Base-by-base conservation (phyloP, 2,888 invertebrate species). In the Strigamia crassipes region DNA sequence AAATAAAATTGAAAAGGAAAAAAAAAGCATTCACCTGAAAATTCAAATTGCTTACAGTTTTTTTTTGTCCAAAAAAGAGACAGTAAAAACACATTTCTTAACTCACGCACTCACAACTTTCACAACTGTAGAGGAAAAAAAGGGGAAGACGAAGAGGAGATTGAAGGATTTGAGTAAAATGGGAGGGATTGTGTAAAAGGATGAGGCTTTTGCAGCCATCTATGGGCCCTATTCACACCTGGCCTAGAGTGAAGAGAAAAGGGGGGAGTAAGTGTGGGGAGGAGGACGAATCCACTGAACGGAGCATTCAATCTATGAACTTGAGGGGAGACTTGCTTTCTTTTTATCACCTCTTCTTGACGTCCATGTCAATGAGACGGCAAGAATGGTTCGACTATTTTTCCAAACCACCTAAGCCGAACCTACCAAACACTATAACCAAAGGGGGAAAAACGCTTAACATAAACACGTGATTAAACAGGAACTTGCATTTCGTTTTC, bases 111-210 rank as follows among this genome's bases (percentile, higher is more conserved):
- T 61, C 61, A 61, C 73, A 31, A 31, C 27, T 15, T 31, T 12
- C 27, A 31, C 27, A 31, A 31, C 27, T 27, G 31, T 13, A 73
- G n/a, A 73, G 31, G 73, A 31, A 31, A 31, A 73, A 31, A 56
- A 56, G 56, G n/a, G n/a, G 56, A 18, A 56, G 56, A 56, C 4
- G 73, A 73, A 73, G 73, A 73, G 31, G 31, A 73, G 73, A 73
- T 73, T 73, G 73, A 73, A 73, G 73, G 73, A 73, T 73, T 73
- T 73, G 73, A 73, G 73, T 27, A 31, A 73, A 73, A 73, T 27
- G 73, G 73, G 73, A 73, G 73, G 73, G 73, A 73, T 73, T 73
- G 73, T 73, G 73, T 73, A 73, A 73, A 73, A 73, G 73, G 73
- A 73, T 73, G 73, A 73, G 73, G 73, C 73, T 73, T 73, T 73